Conservation (phyloP, 2,797 vertebrate species). For the Lemur catta region DNA sequence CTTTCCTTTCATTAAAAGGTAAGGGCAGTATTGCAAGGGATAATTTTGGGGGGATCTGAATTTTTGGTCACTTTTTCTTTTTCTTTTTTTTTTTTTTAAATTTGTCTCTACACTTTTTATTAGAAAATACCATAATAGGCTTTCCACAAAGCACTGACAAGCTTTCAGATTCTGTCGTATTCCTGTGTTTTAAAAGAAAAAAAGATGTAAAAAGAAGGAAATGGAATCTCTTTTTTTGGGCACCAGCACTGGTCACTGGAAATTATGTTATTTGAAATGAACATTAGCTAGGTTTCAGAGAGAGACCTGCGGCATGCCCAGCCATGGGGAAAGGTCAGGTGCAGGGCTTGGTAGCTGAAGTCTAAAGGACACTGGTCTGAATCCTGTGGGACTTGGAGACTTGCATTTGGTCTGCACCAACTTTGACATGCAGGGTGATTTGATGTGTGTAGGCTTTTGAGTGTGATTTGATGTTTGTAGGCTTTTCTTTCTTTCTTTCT, state of each 20-base stretch:
- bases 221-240: not conserved
- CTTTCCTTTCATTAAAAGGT: not conserved
- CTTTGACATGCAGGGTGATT: not conserved
- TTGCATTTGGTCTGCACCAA: not conserved
- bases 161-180: not conserved
- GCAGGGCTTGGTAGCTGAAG: not conserved
- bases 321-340: rapidly evolving
- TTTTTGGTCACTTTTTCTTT: slow-evolving; percentile 1
- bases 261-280: not conserved
- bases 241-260: not conserved
- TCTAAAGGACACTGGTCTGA: not conserved
- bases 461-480: not conserved
- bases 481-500: not conserved
- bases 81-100: not conserved
- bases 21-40: not conserved
- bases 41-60: not conserved
- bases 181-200: slow-evolving; percentile 7
- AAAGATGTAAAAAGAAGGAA: not conserved
- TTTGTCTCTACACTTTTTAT: not conserved
- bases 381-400: not conserved
- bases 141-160: not conserved
- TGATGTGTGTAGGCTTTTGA: not conserved
- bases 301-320: not conserved
- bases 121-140: not conserved
- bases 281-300: not conserved